Percentiles rank a stretch among this genome's conserved stretches.
These are phyloP conservation scores for Zeus faber DNA, from an alignment of 2,113 vertebrate genomes.

Conservation along the genomic window DNA sequence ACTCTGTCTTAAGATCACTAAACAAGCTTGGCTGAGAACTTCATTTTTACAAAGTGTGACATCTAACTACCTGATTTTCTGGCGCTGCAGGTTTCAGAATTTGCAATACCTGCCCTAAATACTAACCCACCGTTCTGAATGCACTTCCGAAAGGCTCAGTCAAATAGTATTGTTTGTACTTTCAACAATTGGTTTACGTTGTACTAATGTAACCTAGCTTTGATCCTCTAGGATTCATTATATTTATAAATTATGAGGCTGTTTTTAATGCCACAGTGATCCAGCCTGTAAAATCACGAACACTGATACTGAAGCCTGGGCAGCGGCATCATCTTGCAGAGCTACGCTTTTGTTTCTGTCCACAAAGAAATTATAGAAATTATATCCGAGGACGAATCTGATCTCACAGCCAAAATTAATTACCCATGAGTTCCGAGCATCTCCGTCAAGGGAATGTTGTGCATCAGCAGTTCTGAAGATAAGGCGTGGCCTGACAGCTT, in stretches of 20 bases:
- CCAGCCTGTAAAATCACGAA: too few relatives aligned
- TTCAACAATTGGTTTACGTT: slow-evolving; percentile 21
- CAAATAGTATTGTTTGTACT: slow-evolving; percentile 8
- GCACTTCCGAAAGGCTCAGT: neutral
- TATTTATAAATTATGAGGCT: too few relatives aligned
- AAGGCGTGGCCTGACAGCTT: neutral
- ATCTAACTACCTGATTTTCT: slow-evolving; percentile 35
- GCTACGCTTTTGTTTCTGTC: too few relatives aligned
- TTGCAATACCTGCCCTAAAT: slow-evolving; percentile 14
- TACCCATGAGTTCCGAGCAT: slow-evolving; percentile 44
- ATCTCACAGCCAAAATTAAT: slow-evolving; percentile 53
- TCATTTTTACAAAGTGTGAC: neutral
- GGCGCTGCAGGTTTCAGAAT: slow-evolving; percentile 29
- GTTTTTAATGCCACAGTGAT: too few relatives aligned
- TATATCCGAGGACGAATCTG: slow-evolving; percentile 54
- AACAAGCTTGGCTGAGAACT: neutral
- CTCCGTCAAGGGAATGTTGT: slow-evolving; percentile 36
- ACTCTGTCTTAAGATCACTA: slow-evolving; percentile 31
- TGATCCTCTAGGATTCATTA: too few relatives aligned
- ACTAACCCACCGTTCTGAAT: neutral
- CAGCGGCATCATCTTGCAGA: slow-evolving; percentile 21
- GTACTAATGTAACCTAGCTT: too few relatives aligned
- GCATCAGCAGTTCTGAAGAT: slow-evolving; percentile 1
- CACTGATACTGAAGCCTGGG: too few relatives aligned
- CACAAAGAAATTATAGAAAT: slow-evolving; percentile 60